These are phyloP conservation scores for Danaus plexippus DNA, from an alignment of 1,140 invertebrate genomes.

Conservation along the genomic window DNA sequence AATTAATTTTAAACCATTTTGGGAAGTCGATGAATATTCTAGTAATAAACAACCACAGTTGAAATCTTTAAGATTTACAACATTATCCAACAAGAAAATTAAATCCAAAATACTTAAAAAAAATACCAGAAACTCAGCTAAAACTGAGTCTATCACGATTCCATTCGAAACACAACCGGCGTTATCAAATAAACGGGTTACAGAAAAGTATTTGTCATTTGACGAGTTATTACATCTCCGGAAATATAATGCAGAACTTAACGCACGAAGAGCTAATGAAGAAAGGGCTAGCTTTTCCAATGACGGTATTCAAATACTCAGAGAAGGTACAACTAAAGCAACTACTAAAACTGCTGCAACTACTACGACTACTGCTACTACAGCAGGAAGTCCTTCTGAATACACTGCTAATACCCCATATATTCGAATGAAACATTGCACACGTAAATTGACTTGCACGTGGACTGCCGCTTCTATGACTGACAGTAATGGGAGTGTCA, in stretches of 20 bases:
- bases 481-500: slow-evolving; percentile 29
- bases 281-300: not conserved
- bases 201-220: slow-evolving; percentile 64
- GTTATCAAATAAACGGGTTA: slow-evolving; percentile 20
- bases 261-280: slow-evolving; percentile 26
- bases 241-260: slow-evolving; percentile 31
- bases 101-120: slow-evolving; percentile 23
- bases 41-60: slow-evolving; percentile 27
- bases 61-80: slow-evolving; percentile 51
- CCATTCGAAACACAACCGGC: slow-evolving; percentile 22
- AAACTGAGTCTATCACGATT: slow-evolving; percentile 43
- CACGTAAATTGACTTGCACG: slow-evolving; percentile 57
- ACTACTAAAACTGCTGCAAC: slow-evolving; percentile 7
- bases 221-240: slow-evolving; percentile 58
- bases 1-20: slow-evolving; percentile 43
- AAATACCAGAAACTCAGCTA: slow-evolving; percentile 15
- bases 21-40: slow-evolving; percentile 42
- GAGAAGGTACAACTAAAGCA: slow-evolving; percentile 3
- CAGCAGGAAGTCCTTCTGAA: slow-evolving; percentile 21
- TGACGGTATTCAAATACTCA: slow-evolving; percentile 5
- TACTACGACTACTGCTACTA: slow-evolving; percentile 11
- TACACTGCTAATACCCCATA: slow-evolving; percentile 48
- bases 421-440: slow-evolving; percentile 47
- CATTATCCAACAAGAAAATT: slow-evolving; percentile 35
- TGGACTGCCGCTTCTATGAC: slow-evolving; percentile 46